A percentile compares a stretch with the other conserved stretches of the same genome.
Conservation (phyloP, 1,140 invertebrate species). For the Reticulitermes speratus region DNA sequence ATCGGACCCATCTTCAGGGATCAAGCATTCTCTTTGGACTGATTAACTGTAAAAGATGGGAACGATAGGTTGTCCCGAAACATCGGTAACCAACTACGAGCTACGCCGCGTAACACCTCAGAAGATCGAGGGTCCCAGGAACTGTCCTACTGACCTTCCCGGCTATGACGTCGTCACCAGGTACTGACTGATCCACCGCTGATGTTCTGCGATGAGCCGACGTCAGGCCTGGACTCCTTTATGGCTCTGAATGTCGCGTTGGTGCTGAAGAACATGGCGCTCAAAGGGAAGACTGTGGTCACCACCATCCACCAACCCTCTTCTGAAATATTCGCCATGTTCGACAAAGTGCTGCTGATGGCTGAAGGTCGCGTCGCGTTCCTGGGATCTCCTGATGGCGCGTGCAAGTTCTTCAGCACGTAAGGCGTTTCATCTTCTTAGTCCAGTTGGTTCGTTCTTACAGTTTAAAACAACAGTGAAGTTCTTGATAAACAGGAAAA, state of each 20-base stretch:
- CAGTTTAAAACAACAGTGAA: too few species aligned
- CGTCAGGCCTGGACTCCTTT: conserved; percentile 82
- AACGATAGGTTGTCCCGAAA: too few species aligned
- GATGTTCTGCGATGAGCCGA: conserved; percentile 97
- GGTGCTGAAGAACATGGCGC: conserved; percentile 75
- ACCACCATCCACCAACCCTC: conserved; percentile 96
- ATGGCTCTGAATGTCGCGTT: conserved; percentile 88
- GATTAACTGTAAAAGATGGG: too few species aligned
- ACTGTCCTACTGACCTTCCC: too few species aligned
- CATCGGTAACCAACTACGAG: too few species aligned
- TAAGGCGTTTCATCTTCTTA: conserved; percentile 48
- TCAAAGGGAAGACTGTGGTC: conserved; percentile 87
- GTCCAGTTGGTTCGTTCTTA: neutral
- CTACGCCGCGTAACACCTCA: too few species aligned
- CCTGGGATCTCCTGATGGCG: conserved; percentile 77
- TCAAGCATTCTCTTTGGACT: too few species aligned
- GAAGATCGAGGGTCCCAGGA: too few species aligned
- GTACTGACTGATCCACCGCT: conserved; percentile 90
- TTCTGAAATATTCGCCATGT: conserved; percentile 89
- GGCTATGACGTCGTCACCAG: conserved; percentile 44
- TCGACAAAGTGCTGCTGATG: conserved; percentile 87
- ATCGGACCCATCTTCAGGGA: too few species aligned
- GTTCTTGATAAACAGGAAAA: neutral
- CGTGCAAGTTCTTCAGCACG: conserved; percentile 79
- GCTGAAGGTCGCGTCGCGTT: conserved; percentile 91